Conservation (phyloP, 2,797 vertebrate genomes). For the Pipistrellus nathusii region DNA sequence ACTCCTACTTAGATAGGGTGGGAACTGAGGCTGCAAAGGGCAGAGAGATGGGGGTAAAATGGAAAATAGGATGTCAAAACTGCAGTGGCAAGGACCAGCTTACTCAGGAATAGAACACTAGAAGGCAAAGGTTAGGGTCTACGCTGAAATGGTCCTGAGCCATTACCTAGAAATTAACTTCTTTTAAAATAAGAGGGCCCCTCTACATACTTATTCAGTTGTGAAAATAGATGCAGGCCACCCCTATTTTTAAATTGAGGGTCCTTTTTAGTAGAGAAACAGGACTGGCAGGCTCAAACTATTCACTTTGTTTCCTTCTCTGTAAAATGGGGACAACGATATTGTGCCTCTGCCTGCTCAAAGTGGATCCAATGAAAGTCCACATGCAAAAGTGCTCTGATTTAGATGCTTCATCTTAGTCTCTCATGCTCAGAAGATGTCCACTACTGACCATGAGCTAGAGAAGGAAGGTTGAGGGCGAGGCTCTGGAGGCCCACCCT, state of each 20-base stretch:
- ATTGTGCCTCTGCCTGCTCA: neutral
- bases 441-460: neutral
- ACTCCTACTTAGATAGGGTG: neutral
- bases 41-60: neutral
- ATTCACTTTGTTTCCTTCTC: slow-evolving; percentile 1
- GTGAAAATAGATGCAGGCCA: neutral
- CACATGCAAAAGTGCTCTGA: neutral
- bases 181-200: neutral
- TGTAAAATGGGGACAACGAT: neutral
- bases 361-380: neutral
- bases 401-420: neutral
- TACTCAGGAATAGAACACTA: neutral
- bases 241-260: neutral
- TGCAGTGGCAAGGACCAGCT: accelerated
- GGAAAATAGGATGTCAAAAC: neutral
- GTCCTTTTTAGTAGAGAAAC: neutral
- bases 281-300: neutral
- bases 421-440: neutral
- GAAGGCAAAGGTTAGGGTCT: neutral
- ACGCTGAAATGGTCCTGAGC: neutral
- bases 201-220: neutral
- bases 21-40: neutral
- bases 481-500: neutral
- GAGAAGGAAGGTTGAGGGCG: neutral
- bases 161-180: neutral